Conservation (phyloP, 2,113 vertebrate genomes). For the Eidolon helvum region DNA sequence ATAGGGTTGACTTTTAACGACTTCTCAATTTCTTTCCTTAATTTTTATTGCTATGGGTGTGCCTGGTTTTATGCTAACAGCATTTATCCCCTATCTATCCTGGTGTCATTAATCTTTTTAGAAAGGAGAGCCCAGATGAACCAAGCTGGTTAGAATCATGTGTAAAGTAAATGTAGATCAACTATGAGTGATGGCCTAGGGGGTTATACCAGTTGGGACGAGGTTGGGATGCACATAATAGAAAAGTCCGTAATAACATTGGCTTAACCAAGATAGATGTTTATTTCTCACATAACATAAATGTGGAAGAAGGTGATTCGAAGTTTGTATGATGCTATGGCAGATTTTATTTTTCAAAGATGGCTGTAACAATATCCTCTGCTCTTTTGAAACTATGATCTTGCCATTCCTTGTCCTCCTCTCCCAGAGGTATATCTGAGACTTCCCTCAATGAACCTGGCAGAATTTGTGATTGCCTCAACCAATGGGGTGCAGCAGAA, state of each 20-base stretch:
- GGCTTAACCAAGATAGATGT: background rate
- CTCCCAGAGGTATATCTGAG: background rate
- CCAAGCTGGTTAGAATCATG: background rate
- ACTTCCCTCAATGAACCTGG: background rate
- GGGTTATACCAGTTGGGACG: background rate
- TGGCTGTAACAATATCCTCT: background rate
- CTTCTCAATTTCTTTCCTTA: background rate
- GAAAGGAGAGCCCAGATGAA: background rate
- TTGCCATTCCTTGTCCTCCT: background rate
- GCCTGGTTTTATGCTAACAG: background rate
- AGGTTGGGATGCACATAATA: background rate
- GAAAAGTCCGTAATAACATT: background rate
- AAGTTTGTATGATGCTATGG: background rate
- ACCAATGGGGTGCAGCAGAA: background rate
- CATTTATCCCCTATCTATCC: background rate
- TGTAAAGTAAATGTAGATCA: background rate
- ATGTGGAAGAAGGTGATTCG: background rate
- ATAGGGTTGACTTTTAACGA: background rate
- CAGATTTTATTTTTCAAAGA: background rate
- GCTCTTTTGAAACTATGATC: background rate
- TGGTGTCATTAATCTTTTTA: background rate
- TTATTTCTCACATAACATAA: background rate
- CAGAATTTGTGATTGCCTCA: background rate
- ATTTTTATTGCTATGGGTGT: background rate
- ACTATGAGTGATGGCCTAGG: background rate